Conservation (phyloP, 2,797 vertebrate species). For the Micropoecilia bifurca region DNA sequence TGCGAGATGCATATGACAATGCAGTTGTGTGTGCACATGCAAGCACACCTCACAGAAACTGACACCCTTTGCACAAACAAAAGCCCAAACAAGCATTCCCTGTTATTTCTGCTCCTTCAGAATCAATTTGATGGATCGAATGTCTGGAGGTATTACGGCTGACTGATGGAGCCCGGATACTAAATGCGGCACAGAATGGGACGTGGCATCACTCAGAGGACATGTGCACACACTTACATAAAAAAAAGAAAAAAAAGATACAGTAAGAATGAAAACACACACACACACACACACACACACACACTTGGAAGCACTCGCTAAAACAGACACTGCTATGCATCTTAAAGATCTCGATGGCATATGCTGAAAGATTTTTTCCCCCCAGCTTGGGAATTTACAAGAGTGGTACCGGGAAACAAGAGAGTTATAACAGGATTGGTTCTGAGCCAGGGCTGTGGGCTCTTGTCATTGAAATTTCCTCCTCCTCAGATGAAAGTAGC, state of each 20-base stretch:
- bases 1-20: slow-evolving; percentile 26
- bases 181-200: slow-evolving; percentile 60
- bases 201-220: slow-evolving; percentile 53
- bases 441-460: slow-evolving; percentile 61
- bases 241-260: slow-evolving; percentile 26
- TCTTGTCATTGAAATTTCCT: slow-evolving; percentile 63
- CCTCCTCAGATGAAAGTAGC: slow-evolving; percentile 58
- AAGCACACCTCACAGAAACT: slow-evolving; percentile 38
- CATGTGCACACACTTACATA: slow-evolving; percentile 31
- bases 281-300: slow-evolving; percentile 26
- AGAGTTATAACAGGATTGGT: slow-evolving; percentile 63
- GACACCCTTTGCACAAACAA: slow-evolving; percentile 53
- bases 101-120: slow-evolving; percentile 68
- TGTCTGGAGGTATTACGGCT: slow-evolving; percentile 73
- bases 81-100: slow-evolving; percentile 48
- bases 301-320: slow-evolving; percentile 21
- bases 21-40: slow-evolving; percentile 46
- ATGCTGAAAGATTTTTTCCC: slow-evolving; percentile 44
- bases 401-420: slow-evolving; percentile 46
- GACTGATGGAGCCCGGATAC: slow-evolving; percentile 71
- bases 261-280: slow-evolving; percentile 24
- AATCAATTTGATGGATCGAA: slow-evolving; percentile 80
- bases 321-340: slow-evolving; percentile 60
- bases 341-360: slow-evolving; percentile 55
- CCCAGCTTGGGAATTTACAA: slow-evolving; percentile 32